Evolutionary conservation across 2,797 vertebrate species (phyloP).

Genomic region (Sebastes baramenuke): DNA sequence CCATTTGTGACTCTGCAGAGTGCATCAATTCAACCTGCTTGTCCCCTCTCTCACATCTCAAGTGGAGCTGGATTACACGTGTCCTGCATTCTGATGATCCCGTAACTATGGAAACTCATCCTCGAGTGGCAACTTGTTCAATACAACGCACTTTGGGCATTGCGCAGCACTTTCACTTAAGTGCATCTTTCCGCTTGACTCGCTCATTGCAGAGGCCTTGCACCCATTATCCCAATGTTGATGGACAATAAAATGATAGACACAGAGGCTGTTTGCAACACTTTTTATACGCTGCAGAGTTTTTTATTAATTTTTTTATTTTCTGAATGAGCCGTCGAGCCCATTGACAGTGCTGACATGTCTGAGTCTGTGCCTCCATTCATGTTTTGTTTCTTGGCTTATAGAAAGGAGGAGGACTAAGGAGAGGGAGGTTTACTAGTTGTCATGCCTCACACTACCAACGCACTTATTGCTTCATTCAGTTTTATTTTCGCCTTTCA

Average conservation of each 20-base stretch:
- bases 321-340: slow-evolving; percentile 53
- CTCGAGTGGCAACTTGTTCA: slow-evolving; percentile 46
- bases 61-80: slow-evolving; percentile 40
- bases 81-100: slow-evolving; percentile 63
- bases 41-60: slow-evolving; percentile 36
- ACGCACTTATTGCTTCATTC: slow-evolving; percentile 24
- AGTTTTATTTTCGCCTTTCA: slow-evolving; percentile 35
- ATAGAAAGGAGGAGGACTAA: slow-evolving; percentile 8
- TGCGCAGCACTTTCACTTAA: slow-evolving; percentile 61
- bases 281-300: background rate
- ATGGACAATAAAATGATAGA: slow-evolving; percentile 62
- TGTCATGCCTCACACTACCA: slow-evolving; percentile 47
- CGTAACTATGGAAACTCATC: slow-evolving; percentile 69
- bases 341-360: slow-evolving; percentile 48
- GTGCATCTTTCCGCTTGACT: slow-evolving; percentile 53
- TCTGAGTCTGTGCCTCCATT: slow-evolving; percentile 48
- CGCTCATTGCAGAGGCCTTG: slow-evolving; percentile 26
- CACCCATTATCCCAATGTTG: slow-evolving; percentile 39
- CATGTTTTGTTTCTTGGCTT: slow-evolving; percentile 44
- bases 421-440: slow-evolving; percentile 31
- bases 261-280: slow-evolving; percentile 4
- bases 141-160: slow-evolving; percentile 52
- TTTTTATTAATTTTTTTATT: slow-evolving; percentile 23
- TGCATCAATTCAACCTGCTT: slow-evolving; percentile 50
- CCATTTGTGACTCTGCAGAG: slow-evolving; percentile 58